phyloP scores from a whole-genome alignment of 2,113 vertebrate species.

The Dasyurus viverrinus region DNA sequence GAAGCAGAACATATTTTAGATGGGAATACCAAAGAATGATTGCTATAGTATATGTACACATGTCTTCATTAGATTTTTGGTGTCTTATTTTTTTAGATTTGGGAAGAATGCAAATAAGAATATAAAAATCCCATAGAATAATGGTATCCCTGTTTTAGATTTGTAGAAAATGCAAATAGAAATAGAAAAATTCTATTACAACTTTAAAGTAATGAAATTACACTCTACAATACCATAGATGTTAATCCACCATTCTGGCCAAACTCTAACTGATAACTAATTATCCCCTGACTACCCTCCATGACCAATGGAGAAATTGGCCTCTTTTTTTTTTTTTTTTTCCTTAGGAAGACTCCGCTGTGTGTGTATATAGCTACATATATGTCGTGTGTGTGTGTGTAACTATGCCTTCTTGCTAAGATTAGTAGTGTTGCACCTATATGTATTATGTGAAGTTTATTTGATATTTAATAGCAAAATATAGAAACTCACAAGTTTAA shows the following conservation, averaged over 20 bases:
- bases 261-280: slow-evolving; percentile 75
- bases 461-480: not conserved
- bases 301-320: slow-evolving; percentile 54
- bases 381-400: too few species aligned
- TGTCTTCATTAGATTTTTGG: not conserved
- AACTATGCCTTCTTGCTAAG: not conserved
- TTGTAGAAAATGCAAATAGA: not conserved
- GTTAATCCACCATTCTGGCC: slow-evolving; percentile 56
- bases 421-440: not conserved
- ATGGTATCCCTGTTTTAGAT: not conserved
- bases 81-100: not conserved
- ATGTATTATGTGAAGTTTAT: not conserved
- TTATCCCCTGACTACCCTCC: slow-evolving; percentile 69
- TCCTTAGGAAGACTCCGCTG: slow-evolving; percentile 57
- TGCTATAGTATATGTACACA: not conserved
- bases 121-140: not conserved
- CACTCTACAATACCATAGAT: slow-evolving; percentile 44
- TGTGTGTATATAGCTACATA: not conserved
- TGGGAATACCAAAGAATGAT: not conserved
- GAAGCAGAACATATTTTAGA: not conserved
- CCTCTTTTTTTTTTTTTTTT: slow-evolving; percentile 44
- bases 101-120: slow-evolving; percentile 21
- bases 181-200: slow-evolving; percentile 2
- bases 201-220: not conserved
- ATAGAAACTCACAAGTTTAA: not conserved